These are phyloP conservation scores for Macquaria ambigua DNA, from an alignment of 2,113 vertebrate genomes.

Conservation along the genomic window DNA sequence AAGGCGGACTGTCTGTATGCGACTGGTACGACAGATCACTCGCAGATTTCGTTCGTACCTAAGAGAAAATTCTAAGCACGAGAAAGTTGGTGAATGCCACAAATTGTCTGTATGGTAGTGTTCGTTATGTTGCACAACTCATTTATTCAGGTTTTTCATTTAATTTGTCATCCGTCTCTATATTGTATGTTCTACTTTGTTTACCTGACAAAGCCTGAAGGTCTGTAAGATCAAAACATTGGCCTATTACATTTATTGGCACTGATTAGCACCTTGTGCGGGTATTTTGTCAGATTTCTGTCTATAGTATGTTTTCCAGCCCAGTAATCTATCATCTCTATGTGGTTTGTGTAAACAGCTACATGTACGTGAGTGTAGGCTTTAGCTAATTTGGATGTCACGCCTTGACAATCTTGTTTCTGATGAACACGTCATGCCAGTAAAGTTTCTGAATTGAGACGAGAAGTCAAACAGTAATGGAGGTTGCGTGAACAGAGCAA, in stretches of 20 bases:
- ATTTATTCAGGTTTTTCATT: background rate
- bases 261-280: background rate
- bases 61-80: no score
- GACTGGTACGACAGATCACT: no score
- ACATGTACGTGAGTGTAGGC: background rate
- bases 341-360: background rate
- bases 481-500: slow-evolving; percentile 48
- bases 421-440: slow-evolving; percentile 29
- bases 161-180: background rate
- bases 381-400: slow-evolving; percentile 18
- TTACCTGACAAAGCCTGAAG: background rate
- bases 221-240: background rate
- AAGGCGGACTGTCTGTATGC: no score
- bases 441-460: slow-evolving; percentile 56
- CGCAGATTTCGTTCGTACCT: no score
- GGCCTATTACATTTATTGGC: background rate
- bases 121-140: background rate
- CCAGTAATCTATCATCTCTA: slow-evolving; percentile 4
- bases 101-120: background rate
- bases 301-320: background rate
- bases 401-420: slow-evolving; percentile 8
- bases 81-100: no score
- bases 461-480: slow-evolving; percentile 50
- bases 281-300: background rate
- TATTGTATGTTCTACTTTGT: background rate